Percentiles rank a stretch among this genome's conserved stretches.
These are phyloP conservation scores for Danio aesculapii DNA, from an alignment of 2,797 vertebrate species.

Conservation along the genomic window DNA sequence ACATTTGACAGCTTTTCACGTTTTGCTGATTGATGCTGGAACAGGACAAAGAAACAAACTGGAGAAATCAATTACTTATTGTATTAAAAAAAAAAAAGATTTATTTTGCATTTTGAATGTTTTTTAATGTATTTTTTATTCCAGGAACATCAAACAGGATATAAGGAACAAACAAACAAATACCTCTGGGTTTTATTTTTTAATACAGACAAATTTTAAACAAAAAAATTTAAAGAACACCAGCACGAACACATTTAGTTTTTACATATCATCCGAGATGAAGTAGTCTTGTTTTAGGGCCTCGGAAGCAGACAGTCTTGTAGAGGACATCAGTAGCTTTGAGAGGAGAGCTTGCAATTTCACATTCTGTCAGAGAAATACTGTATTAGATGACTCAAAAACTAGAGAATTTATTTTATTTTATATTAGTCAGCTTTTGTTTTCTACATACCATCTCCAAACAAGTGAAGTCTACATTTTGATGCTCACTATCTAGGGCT, in stretches of 20 bases:
- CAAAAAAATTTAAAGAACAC: not conserved
- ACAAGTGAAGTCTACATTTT: conserved; percentile 65
- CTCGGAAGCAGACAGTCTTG: conserved; percentile 45
- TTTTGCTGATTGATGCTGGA: not conserved
- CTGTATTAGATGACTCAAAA: not conserved
- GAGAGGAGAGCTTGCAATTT: conserved; percentile 46
- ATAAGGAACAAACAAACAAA: conserved; percentile 10
- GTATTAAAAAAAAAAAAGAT: not conserved
- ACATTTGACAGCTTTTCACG: not conserved
- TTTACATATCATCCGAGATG: conserved; percentile 26
- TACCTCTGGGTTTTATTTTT: not conserved
- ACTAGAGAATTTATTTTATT: not conserved
- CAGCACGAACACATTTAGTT: not conserved
- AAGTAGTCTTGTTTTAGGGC: conserved; percentile 55
- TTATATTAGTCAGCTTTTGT: not conserved
- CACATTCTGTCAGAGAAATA: conserved; percentile 47
- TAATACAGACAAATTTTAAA: not conserved
- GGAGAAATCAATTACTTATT: not conserved
- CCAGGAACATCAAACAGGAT: not conserved
- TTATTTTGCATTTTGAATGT: not conserved
- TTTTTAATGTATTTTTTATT: not conserved
- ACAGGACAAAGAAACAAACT: not conserved
- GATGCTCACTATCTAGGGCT: conserved; percentile 69
- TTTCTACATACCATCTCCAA: conserved; percentile 73
- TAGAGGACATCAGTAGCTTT: conserved; percentile 54